phyloP scores from a whole-genome alignment of 2,113 vertebrate species.

The Opisthocomus hoazin region DNA sequence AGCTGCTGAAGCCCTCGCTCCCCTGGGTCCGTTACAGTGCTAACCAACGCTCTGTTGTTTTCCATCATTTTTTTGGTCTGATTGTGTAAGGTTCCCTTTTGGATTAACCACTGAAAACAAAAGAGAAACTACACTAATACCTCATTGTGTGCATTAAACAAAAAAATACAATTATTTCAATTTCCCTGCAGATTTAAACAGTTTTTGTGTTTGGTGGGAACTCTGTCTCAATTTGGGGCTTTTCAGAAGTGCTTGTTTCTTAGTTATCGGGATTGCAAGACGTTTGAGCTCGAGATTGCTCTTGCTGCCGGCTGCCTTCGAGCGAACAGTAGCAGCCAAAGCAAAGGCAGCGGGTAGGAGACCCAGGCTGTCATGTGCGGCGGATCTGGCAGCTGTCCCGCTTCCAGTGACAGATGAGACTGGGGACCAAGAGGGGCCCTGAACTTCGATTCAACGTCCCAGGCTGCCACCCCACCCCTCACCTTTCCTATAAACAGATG shows the following conservation, averaged over 20 bases:
- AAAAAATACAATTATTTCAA: not conserved
- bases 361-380: not conserved
- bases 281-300: not conserved
- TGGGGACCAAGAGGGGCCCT: constrained; percentile 14
- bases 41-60: constrained; percentile 24
- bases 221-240: not conserved
- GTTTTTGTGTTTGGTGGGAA: constrained; percentile 60
- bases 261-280: not conserved
- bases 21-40: not conserved
- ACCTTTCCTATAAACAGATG: constrained; percentile 4
- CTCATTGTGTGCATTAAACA: constrained; percentile 28
- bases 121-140: constrained; percentile 21
- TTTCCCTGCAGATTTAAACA: constrained; percentile 14
- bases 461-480: not conserved
- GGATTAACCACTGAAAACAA: constrained; percentile 18
- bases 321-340: not conserved
- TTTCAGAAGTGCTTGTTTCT: constrained; percentile 11
- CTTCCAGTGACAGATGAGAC: constrained; percentile 32
- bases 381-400: not conserved
- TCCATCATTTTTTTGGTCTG: not conserved
- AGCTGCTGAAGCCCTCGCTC: not conserved
- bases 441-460: not conserved
- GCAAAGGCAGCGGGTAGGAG: not conserved
- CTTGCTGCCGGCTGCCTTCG: not conserved
- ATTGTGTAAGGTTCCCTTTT: constrained; percentile 35